A percentile compares a stretch with the other conserved stretches of the same genome.
phyloP scores from a whole-genome alignment of 64 coral and sea anemone genomes.

The Montipora sp. region DNA sequence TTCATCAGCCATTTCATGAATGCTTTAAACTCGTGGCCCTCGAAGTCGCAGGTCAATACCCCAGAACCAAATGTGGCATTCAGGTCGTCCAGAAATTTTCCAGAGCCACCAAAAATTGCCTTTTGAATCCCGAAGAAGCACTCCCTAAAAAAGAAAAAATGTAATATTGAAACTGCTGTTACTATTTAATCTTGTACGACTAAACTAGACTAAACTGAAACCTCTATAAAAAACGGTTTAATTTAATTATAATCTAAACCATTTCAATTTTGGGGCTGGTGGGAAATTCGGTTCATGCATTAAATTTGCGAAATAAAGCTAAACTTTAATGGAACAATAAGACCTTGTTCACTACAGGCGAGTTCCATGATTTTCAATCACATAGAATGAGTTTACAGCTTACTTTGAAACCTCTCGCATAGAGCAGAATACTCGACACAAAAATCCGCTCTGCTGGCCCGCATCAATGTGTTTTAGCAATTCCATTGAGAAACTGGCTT shows the following conservation, averaged over 20 bases:
- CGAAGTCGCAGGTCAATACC: neutral
- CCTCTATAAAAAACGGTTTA: too few species aligned
- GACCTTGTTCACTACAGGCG: too few species aligned
- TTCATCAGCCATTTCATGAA: constrained; percentile 31
- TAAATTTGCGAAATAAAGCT: too few species aligned
- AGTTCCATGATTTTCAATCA: too few species aligned
- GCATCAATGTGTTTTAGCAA: neutral
- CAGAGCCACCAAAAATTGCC: neutral
- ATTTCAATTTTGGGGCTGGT: too few species aligned
- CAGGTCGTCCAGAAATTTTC: neutral
- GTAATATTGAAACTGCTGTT: neutral
- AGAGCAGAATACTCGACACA: neutral
- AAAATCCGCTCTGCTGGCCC: neutral
- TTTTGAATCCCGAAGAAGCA: constrained; percentile 25
- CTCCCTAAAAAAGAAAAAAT: neutral
- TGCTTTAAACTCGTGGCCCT: neutral
- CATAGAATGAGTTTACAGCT: too few species aligned
- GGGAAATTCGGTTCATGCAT: too few species aligned
- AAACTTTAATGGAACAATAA: too few species aligned
- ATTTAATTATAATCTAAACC: too few species aligned
- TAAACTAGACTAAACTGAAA: too few species aligned
- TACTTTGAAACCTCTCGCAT: neutral
- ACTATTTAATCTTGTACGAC: too few species aligned
- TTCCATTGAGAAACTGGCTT: neutral
- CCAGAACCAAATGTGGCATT: constrained; percentile 12